These are phyloP conservation scores for Enteromius paludinosus DNA, from an alignment of 2,797 vertebrate genomes.

Conservation along the genomic window DNA sequence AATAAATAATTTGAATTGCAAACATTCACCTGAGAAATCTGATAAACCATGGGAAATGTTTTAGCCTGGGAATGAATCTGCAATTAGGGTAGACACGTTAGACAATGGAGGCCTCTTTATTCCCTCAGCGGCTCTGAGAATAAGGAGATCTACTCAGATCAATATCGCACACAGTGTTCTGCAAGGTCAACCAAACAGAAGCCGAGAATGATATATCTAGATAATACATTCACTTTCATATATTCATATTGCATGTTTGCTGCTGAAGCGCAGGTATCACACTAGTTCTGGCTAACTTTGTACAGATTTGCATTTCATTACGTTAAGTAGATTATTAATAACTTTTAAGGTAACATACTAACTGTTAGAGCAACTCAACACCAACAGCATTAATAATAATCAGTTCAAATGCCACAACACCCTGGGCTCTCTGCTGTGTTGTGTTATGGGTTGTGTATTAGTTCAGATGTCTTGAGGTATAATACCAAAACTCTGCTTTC, in stretches of 20 bases:
- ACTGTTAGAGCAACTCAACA: neutral
- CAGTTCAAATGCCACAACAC: slow-evolving; percentile 4
- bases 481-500: slow-evolving; percentile 1
- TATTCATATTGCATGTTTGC: neutral
- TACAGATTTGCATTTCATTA: neutral
- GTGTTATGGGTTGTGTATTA: neutral
- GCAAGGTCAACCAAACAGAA: slow-evolving; percentile 36
- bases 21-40: slow-evolving; percentile 59
- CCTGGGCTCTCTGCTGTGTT: slow-evolving; percentile 9
- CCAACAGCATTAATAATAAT: slow-evolving; percentile 7
- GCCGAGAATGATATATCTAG: neutral
- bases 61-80: slow-evolving; percentile 52
- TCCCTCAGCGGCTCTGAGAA: slow-evolving; percentile 42
- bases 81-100: slow-evolving; percentile 49
- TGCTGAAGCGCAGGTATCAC: neutral
- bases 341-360: neutral
- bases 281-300: neutral
- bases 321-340: neutral
- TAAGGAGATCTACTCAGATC: slow-evolving; percentile 39
- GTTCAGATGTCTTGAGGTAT: neutral
- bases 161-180: slow-evolving; percentile 43
- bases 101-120: slow-evolving; percentile 42
- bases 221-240: slow-evolving; percentile 6
- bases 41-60: slow-evolving; percentile 51
- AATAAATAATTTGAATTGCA: slow-evolving; percentile 54